Base-by-base conservation (phyloP, 1,140 invertebrate species). In the Melanaphis sacchari region DNA sequence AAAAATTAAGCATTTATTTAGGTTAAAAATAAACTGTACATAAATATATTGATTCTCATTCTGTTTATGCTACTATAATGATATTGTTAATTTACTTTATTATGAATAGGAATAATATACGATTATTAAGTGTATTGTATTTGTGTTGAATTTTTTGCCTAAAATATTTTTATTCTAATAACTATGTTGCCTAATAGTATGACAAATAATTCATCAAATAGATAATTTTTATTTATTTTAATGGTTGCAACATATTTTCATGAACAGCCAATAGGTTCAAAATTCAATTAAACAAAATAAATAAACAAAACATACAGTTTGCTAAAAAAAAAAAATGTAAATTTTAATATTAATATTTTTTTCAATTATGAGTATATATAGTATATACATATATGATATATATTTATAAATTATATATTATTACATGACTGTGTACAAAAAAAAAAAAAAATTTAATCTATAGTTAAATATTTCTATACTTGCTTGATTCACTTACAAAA, bases 1-100 rank as follows among this genome's bases (percentile, higher is more conserved):
- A 66, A 90, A 90, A n/a, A 22, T 40, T 90, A 66, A 90, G 89
- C 89, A 90, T 90, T 90, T 90, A 90, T 66, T 41, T 90, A 90
- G 89, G 54, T 41, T 90, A 90, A 90, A 66, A 41, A 46, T 59
- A 90, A 90, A 90, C 89, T 90, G 89, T 90, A 90, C 54, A 90
- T 90, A 66, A 59, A 66, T 90, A 90, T 22, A 90, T 90, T 41
- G 38, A 66, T 66, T 90, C 89, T 90, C 89, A 90, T 90, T 90
- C 59, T 90, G 54, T 90, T 66, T 66, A 90, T 59, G 52, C 52
- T 66, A 90, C 18, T 66, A 5, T 90, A 90, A 90, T 41, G 40
- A 40, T 90, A 31, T 90, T 90, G 89, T 90, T 90, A n/a, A 90
- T 90, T 38, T 31, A 90, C 52, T 66, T 41, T 46, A 90, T 59